Base-by-base conservation (phyloP, 2,113 vertebrate species). In the Gnathonemus echidnorhynchus region DNA sequence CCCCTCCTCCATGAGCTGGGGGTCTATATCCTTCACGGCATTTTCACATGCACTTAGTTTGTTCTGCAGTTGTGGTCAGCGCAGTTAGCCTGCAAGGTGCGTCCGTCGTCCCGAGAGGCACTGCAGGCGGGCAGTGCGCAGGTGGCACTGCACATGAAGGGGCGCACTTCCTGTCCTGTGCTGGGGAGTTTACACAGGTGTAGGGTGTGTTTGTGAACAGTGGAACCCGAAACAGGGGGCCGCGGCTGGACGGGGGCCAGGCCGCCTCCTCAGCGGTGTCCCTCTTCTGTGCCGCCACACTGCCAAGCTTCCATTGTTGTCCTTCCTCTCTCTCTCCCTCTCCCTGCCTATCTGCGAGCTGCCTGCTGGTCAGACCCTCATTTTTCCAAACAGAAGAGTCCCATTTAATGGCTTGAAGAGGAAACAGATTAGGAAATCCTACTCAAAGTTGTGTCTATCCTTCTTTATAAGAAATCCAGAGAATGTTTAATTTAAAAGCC, bases 101-200 rank as follows among this genome's bases (percentile, higher is more conserved):
- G 17, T 27, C 86, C n/a, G 48, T 52, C 31, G n/a, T 50, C 27
- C n/a, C 15, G 8, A 49, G 86, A 42, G 21, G 2, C 35, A 52
- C 19, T 10, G 52, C 50, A 35, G 52, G 52, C 10, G 7, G 85
- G 80, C 52, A 11, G 50, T 56, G 52, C 42, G 21, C 88, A 83
- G 88, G 88, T 80, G 74, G 6, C 31, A 17, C 24, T 24, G 31
- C 15, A 35, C 19, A 45, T 45, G 58, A n/a, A 8, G 39, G 70
- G 42, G 7, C 80, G 24, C 17, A 35, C 77, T 45, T 3, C 39
- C 80, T 84, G 80, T 46, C 80, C 80, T 24, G 80, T 39, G 39
- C 39, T 84, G 80, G 80, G 42, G 80, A 92, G 93, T 95, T 95
- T 94, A 93, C 94, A 94, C 95, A 94, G 94, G 95, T 95, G 95